Evolutionary conservation across 23 tunicate genomes (phyloP), one percentile per base, ranked within the genome.

Genomic region (Ciona savignyi): DNA sequence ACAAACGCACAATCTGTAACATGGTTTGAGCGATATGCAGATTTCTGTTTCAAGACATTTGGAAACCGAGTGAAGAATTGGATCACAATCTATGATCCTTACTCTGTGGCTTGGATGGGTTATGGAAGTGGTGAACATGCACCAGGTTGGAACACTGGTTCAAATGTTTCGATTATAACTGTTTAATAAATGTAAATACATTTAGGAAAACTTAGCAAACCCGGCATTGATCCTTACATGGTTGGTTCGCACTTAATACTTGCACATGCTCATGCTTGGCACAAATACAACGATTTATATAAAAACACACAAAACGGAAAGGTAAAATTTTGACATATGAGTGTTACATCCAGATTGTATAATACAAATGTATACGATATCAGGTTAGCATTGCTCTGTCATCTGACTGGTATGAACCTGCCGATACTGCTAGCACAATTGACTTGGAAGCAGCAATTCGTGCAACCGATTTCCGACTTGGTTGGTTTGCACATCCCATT

Each of bases 401-500:
- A 3, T 70, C 92, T 0, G 83, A 91, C 83, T 91, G 97, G 97
- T 91, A 68, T 72, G 97, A 91, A 65, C 97, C 97, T 33, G 80
- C 65, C 0, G 60, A 84, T 71, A 26, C 79, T 60, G 62, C 23
- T 23, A 30, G 33, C 22, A 1, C 74, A 1, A 78, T 29, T 15
- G 92, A 92, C 73, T 74, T 87, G 51, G 34, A 70, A 6, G 95
- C 95, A 4, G 95, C 99, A 4, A 51, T 86, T 27, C 71, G 86
- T 23, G 86, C 80, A 21, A 27, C 60, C 1, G 89, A 87, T 11
- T 94, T 94, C 72, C 71, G 80, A 28, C 86, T 94, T 1, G 99
- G 99, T 9, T 94, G 95, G 95, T 86, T 94, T 34, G 95, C 95
- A 2, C 63, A 94, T 25, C 99, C 99, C 22, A 87, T 94, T 4